A percentile compares a stretch with the other conserved stretches of the same genome.
phyloP scores from a whole-genome alignment of 92 coral and sea anemone species.

The Montipora capitata region DNA sequence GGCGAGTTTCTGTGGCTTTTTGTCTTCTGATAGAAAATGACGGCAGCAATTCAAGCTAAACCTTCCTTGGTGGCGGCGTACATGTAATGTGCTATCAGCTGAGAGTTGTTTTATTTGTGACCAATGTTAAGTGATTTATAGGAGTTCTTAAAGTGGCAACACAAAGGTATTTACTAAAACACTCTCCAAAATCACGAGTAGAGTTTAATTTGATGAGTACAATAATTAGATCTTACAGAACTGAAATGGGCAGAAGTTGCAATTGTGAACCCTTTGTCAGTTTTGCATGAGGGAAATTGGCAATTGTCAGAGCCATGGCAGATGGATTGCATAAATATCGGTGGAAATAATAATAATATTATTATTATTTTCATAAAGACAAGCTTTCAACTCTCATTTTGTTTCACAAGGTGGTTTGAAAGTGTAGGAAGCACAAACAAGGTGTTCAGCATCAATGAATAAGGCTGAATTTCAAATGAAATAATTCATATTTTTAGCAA shows the following conservation, averaged over 20 bases:
- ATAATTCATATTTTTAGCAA: too few relatives aligned
- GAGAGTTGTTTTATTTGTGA: neutral
- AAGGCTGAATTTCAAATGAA: too few relatives aligned
- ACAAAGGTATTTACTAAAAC: slow-evolving; percentile 24
- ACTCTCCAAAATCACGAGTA: slow-evolving; percentile 12
- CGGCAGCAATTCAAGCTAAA: slow-evolving; percentile 2
- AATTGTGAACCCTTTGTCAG: too few relatives aligned
- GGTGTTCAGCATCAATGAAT: too few relatives aligned
- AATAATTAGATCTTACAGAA: neutral
- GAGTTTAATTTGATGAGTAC: neutral
- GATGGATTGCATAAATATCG: too few relatives aligned
- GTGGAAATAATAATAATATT: too few relatives aligned
- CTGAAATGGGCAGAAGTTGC: neutral
- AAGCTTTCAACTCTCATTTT: neutral
- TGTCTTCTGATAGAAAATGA: neutral
- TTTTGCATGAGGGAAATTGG: too few relatives aligned
- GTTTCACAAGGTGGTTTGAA: neutral
- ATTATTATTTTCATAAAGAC: too few relatives aligned
- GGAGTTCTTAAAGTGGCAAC: slow-evolving; percentile 43
- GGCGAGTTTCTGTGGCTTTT: too few relatives aligned
- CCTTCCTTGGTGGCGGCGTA: neutral
- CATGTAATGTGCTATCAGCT: neutral
- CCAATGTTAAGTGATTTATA: slow-evolving; percentile 34
- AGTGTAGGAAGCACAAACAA: neutral
- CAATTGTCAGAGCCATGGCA: too few relatives aligned